Base-by-base conservation (phyloP, 2,888 invertebrate genomes). In the Pollenia labialis region DNA sequence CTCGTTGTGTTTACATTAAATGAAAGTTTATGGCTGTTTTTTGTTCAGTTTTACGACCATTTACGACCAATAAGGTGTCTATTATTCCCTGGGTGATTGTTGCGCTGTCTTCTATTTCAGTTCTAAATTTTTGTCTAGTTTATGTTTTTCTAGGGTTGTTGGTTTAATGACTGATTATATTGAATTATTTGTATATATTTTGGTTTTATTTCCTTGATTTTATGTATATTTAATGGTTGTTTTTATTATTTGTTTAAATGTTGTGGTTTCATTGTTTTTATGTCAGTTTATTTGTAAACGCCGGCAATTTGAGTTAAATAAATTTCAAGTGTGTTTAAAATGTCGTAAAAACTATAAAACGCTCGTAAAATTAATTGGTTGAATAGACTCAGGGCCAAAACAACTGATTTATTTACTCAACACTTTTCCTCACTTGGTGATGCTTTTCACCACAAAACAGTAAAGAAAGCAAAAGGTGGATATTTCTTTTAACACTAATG, bases 101-200 rank as follows among this genome's bases (percentile, higher is more conserved):
- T 79, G 69, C 50, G 52, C n/a, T 76, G 75, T 52, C 50, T 54
- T 56, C 48, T 52, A 66, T 32, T 77, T 66, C 42, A 12, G 44
- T 69, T 81, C 72, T 62, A 74, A 81, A 50, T 66, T 71, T 32
- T 89, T 90, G 87, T 75, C 9, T 88, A 87, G 89, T 88, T 88
- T 88, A 86, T 84, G 46, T 68, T 46, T 66, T 32, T 71, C 69
- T 75, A 14, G 64, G 85, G 48, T 62, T n/a, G 74, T 77, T 44
- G 68, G 16, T 14, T 69, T 60, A 42, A 66, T 81, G 80, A 64
- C 62, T 62, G 68, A 86, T 81, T 82, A 75, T 44, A 64, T 46
- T 46, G 11, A 75, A 77, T 64, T 58, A 52, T 66, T 66, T 72
- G 42, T 75, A 54, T 64, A 50, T 56, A 60, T 23, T 75, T 68